These are phyloP conservation scores for Paralichthys olivaceus DNA, from an alignment of 2,113 vertebrate genomes.

Conservation along the genomic window DNA sequence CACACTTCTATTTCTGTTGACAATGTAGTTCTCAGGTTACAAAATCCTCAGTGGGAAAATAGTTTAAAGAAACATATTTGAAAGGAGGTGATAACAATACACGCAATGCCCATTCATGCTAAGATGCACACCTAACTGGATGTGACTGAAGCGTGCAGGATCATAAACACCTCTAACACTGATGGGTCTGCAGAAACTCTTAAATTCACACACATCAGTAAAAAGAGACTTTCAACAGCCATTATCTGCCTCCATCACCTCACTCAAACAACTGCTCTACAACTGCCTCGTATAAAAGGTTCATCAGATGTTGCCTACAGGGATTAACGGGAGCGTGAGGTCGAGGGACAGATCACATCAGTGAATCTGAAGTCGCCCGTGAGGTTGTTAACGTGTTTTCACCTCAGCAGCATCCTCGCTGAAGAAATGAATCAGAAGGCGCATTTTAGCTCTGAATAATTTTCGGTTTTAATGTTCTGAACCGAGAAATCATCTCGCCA, in stretches of 20 bases:
- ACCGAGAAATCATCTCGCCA: conserved; percentile 66
- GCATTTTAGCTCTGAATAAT: conserved; percentile 79
- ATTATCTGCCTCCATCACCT: conserved; percentile 74
- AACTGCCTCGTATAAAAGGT: conserved; percentile 72
- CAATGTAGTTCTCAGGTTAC: conserved; percentile 17
- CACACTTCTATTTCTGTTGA: conserved; percentile 15
- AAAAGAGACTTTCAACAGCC: conserved; percentile 60
- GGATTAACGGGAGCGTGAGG: conserved; percentile 68
- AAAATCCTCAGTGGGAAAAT: conserved; percentile 16
- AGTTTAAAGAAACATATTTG: conserved; percentile 16
- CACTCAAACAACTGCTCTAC: conserved; percentile 73
- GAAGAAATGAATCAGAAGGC: conserved; percentile 67
- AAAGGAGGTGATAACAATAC: not conserved
- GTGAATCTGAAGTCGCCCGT: conserved; percentile 68
- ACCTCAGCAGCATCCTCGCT: conserved; percentile 52
- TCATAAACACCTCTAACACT: conserved; percentile 43
- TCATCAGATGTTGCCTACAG: conserved; percentile 75
- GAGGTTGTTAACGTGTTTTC: conserved; percentile 46
- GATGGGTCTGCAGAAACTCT: conserved; percentile 15
- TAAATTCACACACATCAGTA: conserved; percentile 37
- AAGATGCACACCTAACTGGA: conserved; percentile 82
- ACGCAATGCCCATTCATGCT: conserved; percentile 83
- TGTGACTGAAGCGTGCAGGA: conserved; percentile 57
- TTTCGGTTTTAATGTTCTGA: conserved; percentile 78
- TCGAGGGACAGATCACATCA: conserved; percentile 53